Evolutionary conservation across 2,113 vertebrate genomes (phyloP).

Genomic region (Psephotus haematonotus): DNA sequence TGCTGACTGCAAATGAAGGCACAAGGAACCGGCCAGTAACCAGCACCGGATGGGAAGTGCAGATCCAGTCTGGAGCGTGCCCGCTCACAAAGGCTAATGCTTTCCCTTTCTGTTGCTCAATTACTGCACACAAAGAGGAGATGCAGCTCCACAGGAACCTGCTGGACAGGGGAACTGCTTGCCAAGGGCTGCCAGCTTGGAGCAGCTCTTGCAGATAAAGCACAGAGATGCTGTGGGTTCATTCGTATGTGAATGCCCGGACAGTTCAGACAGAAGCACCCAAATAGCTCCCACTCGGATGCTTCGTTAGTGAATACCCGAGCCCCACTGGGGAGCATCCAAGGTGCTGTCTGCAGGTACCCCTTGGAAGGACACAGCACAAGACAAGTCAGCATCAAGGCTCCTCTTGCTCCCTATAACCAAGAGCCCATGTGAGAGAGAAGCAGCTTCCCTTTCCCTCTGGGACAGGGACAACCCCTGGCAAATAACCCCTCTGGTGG

Average conservation of each 20-base stretch:
- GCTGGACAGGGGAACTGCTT: neutral
- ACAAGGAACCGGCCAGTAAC: neutral
- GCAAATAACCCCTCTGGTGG: neutral
- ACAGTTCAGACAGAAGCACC: neutral
- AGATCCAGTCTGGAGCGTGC: neutral
- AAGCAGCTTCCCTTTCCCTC: neutral
- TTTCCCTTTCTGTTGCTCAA: neutral
- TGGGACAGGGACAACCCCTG: neutral
- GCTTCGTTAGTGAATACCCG: neutral
- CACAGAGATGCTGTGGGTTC: neutral
- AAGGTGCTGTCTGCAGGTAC: neutral
- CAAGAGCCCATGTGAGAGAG: neutral
- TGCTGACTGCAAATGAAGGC: constrained; percentile 41
- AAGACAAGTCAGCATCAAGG: neutral
- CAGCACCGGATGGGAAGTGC: neutral
- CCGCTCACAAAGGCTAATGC: accelerated
- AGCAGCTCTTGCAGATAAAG: neutral
- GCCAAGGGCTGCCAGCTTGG: neutral
- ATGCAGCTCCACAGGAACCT: neutral
- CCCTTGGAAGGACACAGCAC: neutral
- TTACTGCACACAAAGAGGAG: neutral
- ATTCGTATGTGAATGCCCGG: neutral
- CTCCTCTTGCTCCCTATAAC: neutral
- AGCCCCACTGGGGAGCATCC: neutral
- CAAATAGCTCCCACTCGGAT: accelerated